Evolutionary conservation across 2,797 vertebrate species (phyloP).

Genomic region (Pelodytes ibericus): DNA sequence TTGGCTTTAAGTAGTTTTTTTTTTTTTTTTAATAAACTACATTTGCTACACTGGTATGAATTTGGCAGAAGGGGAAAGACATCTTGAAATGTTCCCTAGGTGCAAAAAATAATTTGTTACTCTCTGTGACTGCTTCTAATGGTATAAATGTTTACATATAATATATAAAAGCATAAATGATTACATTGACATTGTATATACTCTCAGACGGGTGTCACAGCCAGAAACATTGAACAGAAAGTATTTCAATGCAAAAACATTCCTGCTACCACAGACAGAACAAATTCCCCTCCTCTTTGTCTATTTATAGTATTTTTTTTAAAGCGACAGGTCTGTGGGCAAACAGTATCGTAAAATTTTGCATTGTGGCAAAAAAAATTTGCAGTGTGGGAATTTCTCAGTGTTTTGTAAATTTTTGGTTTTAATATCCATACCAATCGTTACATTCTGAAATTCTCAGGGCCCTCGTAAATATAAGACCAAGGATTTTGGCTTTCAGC

Average conservation of each 20-base stretch:
- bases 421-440: conserved; percentile 31
- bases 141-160: conserved; percentile 6
- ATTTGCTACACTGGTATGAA: too few relatives aligned
- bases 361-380: conserved; percentile 31
- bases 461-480: conserved; percentile 27
- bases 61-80: too few relatives aligned
- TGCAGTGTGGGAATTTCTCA: conserved; percentile 42
- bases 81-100: neutral
- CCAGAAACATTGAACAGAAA: conserved; percentile 14
- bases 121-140: neutral
- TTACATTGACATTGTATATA: conserved; percentile 9
- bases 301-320: conserved; percentile 1
- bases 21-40: too few relatives aligned
- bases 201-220: neutral
- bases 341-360: neutral
- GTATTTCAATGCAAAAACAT: neutral
- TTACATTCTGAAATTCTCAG: conserved; percentile 42
- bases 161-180: conserved; percentile 13
- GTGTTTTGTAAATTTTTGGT: conserved; percentile 17
- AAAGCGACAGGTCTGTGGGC: neutral
- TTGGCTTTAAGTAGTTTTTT: too few relatives aligned
- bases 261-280: neutral
- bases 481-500: conserved; percentile 32
- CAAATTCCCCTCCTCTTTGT: neutral
- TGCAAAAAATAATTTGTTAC: neutral